These are phyloP conservation scores for Microplitis deprimator DNA, from an alignment of 2,888 invertebrate genomes.

Conservation along the genomic window DNA sequence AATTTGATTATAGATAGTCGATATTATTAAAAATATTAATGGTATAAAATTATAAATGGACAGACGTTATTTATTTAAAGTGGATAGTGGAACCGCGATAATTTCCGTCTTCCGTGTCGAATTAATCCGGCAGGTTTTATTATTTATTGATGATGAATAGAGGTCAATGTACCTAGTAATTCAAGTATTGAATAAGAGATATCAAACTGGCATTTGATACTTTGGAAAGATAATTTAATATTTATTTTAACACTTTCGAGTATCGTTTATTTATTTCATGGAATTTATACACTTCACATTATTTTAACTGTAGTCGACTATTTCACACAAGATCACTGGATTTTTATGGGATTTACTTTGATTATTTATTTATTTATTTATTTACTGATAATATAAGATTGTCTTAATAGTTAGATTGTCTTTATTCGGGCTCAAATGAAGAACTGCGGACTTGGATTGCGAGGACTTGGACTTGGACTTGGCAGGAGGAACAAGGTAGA, in stretches of 20 bases:
- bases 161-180: not conserved
- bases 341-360: not conserved
- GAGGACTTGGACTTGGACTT: constrained; percentile 32
- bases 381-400: not conserved
- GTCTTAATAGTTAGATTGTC: constrained; percentile 52
- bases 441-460: constrained; percentile 55
- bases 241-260: not conserved
- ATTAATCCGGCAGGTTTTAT: constrained; percentile 24
- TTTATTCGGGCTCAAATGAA: constrained; percentile 60
- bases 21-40: not conserved
- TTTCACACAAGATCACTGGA: not conserved
- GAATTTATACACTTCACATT: not conserved
- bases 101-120: constrained; percentile 21
- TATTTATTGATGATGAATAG: constrained; percentile 19
- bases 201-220: not conserved
- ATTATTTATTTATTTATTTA: too few species aligned
- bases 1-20: not conserved
- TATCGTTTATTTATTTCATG: not conserved
- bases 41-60: not conserved
- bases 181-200: not conserved
- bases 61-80: constrained; percentile 3
- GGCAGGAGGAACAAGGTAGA: constrained; percentile 35
- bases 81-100: constrained; percentile 4
- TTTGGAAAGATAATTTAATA: not conserved
- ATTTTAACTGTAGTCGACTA: constrained; percentile 5